These are phyloP conservation scores for Myxocyprinus asiaticus DNA, from an alignment of 2,113 vertebrate genomes.

Conservation along the genomic window DNA sequence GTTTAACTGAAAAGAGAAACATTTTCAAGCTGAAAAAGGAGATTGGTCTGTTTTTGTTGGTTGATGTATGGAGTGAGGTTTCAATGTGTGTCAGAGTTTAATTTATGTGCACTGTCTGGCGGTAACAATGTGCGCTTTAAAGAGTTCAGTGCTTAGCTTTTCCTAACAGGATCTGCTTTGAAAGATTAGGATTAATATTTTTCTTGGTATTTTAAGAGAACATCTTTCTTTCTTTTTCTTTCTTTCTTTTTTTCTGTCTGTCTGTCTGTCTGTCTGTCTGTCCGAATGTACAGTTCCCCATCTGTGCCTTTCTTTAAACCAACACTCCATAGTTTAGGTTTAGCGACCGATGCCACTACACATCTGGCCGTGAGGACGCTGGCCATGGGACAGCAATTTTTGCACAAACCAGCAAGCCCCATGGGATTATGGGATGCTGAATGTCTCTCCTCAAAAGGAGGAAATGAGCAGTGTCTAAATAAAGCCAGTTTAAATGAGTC, in stretches of 20 bases:
- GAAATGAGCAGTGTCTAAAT: slow-evolving; percentile 53
- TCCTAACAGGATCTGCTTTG: neutral
- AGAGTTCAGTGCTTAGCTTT: slow-evolving; percentile 8
- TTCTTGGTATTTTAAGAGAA: no score
- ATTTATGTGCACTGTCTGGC: slow-evolving; percentile 24
- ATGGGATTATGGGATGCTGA: slow-evolving; percentile 39
- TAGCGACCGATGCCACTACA: slow-evolving; percentile 9
- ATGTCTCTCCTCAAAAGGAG: slow-evolving; percentile 31
- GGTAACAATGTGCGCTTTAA: slow-evolving; percentile 14
- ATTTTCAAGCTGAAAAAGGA: slow-evolving; percentile 4
- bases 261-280: no score
- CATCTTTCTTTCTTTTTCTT: no score
- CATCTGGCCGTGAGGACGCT: slow-evolving; percentile 13
- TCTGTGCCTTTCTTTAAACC: neutral
- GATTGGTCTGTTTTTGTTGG: slow-evolving; percentile 6
- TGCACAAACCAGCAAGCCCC: slow-evolving; percentile 32
- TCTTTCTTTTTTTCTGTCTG: neutral
- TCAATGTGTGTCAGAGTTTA: slow-evolving; percentile 23
- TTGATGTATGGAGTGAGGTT: slow-evolving; percentile 26
- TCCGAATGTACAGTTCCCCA: no score
- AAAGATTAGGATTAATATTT: slow-evolving; percentile 5
- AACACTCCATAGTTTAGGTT: slow-evolving; percentile 12
- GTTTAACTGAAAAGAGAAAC: slow-evolving; percentile 39
- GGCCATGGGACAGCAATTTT: neutral
- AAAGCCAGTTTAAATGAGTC: slow-evolving; percentile 46